These are phyloP conservation scores for Protaetia brevitarsis DNA, from an alignment of 1,140 invertebrate species.

Conservation along the genomic window DNA sequence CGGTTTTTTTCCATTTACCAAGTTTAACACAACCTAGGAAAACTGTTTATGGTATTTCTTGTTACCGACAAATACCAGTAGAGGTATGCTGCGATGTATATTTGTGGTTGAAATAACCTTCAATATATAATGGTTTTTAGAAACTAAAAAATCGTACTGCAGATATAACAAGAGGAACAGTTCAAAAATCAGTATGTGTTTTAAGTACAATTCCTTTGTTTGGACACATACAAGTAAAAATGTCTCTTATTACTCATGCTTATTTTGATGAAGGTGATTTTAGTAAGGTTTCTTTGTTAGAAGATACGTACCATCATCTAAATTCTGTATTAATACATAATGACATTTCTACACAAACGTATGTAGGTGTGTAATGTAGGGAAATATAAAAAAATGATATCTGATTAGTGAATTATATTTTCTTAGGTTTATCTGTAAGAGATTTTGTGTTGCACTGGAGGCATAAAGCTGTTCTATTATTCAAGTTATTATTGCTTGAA, in stretches of 20 bases:
- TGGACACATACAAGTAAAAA: slow-evolving; percentile 91
- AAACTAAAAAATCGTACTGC: slow-evolving; percentile 90
- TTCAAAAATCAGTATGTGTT: slow-evolving; percentile 92
- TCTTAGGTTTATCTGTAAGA: slow-evolving; percentile 72
- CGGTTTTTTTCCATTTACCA: slow-evolving; percentile 94
- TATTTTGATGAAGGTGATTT: slow-evolving; percentile 96
- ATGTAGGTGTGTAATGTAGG: slow-evolving; percentile 64
- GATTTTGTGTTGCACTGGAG: slow-evolving; percentile 83
- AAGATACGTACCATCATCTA: slow-evolving; percentile 91
- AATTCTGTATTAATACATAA: slow-evolving; percentile 79
- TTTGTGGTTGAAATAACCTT: slow-evolving; percentile 25
- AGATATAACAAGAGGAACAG: slow-evolving; percentile 94
- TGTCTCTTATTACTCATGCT: slow-evolving; percentile 92
- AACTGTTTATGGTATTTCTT: slow-evolving; percentile 95
- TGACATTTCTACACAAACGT: slow-evolving; percentile 68
- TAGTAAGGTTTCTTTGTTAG: slow-evolving; percentile 82
- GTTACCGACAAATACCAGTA: slow-evolving; percentile 96
- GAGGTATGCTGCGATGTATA: slow-evolving; percentile 73
- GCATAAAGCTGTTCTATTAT: slow-evolving; percentile 89
- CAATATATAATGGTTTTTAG: slow-evolving; percentile 55
- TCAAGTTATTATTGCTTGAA: slow-evolving; percentile 91
- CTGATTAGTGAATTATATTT: slow-evolving; percentile 17
- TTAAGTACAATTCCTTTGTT: slow-evolving; percentile 85
- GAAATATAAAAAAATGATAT: too few species aligned
- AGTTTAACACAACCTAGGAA: slow-evolving; percentile 75